These are phyloP conservation scores for Helleia helle DNA, from an alignment of 2,888 invertebrate species.

Conservation along the genomic window DNA sequence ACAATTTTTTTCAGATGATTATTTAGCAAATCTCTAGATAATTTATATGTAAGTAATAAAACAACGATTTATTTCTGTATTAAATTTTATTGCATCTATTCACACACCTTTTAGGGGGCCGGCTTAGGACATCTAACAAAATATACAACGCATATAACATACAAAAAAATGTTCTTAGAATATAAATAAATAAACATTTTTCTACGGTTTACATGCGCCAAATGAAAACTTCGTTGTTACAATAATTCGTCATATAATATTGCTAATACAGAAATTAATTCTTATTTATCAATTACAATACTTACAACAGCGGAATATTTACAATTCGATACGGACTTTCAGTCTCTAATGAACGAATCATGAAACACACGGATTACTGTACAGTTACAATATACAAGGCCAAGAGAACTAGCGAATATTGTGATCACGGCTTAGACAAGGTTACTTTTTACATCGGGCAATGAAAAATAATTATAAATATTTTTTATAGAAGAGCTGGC, in stretches of 20 bases:
- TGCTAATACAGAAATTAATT: slow-evolving; percentile 57
- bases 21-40: too few species aligned
- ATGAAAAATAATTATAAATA: not conserved
- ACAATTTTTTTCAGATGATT: too few species aligned
- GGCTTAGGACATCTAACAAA: slow-evolving; percentile 43
- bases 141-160: slow-evolving; percentile 13
- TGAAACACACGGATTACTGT: slow-evolving; percentile 46
- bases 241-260: slow-evolving; percentile 38
- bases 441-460: slow-evolving; percentile 4
- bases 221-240: slow-evolving; percentile 35
- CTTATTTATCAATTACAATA: slow-evolving; percentile 65
- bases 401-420: slow-evolving; percentile 16
- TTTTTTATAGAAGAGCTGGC: too few species aligned
- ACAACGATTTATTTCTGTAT: slow-evolving; percentile 54
- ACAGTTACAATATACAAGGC: slow-evolving; percentile 58
- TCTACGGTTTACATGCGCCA: slow-evolving; percentile 20
- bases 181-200: slow-evolving; percentile 9
- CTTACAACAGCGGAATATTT: slow-evolving; percentile 67
- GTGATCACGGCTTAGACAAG: too few species aligned
- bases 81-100: slow-evolving; percentile 76
- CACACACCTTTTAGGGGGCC: slow-evolving; percentile 72
- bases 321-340: slow-evolving; percentile 73
- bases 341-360: slow-evolving; percentile 64
- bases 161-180: slow-evolving; percentile 9
- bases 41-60: slow-evolving; percentile 22